Percentiles rank a stretch among this genome's conserved stretches.
phyloP scores from a whole-genome alignment of 2,797 vertebrate genomes.

The Spheniscus humboldti region DNA sequence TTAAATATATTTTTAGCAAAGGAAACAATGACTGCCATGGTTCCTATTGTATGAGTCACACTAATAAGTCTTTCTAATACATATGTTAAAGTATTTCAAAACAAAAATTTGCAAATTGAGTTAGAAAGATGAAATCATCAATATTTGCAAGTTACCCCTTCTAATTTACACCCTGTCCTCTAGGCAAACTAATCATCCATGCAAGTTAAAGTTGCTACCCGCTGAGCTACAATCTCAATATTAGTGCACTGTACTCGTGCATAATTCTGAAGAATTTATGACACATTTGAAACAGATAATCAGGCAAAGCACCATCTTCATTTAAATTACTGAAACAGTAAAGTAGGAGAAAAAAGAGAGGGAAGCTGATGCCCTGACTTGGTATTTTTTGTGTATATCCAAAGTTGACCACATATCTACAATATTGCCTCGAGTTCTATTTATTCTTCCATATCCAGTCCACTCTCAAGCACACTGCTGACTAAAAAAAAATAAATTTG shows the following conservation, averaged over 20 bases:
- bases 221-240: not conserved
- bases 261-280: not conserved
- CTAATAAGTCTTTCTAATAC: not conserved
- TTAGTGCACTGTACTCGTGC: not conserved
- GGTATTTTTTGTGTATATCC: not conserved
- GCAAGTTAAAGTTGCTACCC: not conserved
- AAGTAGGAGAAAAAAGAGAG: not conserved
- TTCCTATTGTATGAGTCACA: not conserved
- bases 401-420: not conserved
- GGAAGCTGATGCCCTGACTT: not conserved
- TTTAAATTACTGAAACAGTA: not conserved
- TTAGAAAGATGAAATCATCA: not conserved
- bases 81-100: not conserved
- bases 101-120: not conserved
- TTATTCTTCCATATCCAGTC: not conserved
- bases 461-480: not conserved
- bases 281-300: not conserved
- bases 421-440: not conserved
- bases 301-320: not conserved
- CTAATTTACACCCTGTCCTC: not conserved
- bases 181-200: not conserved
- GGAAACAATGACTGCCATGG: not conserved
- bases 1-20: not conserved
- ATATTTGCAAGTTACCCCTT: not conserved
- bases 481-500: not conserved